Evolutionary conservation across 1,140 invertebrate species (phyloP), one percentile per base, ranked within the genome.

Genomic region (Atopsyche davidsoni): DNA sequence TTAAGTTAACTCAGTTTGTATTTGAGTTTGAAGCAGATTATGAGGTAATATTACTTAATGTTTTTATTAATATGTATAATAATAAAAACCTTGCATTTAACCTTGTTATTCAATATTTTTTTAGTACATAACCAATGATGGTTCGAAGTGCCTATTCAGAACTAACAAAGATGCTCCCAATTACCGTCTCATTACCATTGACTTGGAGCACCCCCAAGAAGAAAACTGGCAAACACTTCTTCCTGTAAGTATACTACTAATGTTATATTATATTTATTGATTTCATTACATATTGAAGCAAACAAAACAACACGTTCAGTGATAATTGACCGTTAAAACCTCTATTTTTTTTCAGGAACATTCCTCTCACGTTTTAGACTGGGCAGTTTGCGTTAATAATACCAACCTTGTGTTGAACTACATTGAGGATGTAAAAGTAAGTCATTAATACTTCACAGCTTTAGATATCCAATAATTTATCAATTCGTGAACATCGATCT

Each of bases 121-220:
- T 49, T 72, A 95, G 84, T 97, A 95, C 66, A 76, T 98, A 11
- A 92, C 92, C 14, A 97, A 96, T 72, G 80, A 87, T 57, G 92
- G 85, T 7, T 76, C 81, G 0, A 77, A 87, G 52, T 87, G 86
- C 55, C 82, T 91, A 61, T 92, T 99, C 64, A 82, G 86, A 18
- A 98, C 96, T 19, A 98, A 98, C 69, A 89, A 92, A 72, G 81
- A 92, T 70, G 89, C 96, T 11, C 86, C 91, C 14, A 94, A 93
- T 66, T 96, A 92, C 67, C 81, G 85, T 53, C 72, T 98, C 11
- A 83, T 98, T 59, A 79, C 79, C 51, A 92, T 98, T 55, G 89
- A 98, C 72, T 79, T 98, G n/a, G 69, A 81, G 49, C 81, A 90
- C 60, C 83, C 82, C 18, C 72, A 71, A 4, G 75, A 86, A 69